Conservation (phyloP, 2,888 invertebrate species). For the Poecilobothrus nobilitatus region DNA sequence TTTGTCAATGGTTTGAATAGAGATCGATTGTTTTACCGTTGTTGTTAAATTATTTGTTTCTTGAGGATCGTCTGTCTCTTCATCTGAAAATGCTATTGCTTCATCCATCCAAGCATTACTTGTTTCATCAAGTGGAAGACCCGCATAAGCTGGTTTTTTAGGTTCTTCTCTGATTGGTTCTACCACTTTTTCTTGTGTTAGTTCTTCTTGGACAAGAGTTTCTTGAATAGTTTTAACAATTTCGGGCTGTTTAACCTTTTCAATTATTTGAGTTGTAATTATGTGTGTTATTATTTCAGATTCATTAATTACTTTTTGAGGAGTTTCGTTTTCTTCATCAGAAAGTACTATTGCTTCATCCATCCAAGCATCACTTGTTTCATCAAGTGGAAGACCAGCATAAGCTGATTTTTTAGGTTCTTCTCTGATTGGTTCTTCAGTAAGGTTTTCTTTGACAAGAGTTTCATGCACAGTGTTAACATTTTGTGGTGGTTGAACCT, state of each 20-base stretch:
- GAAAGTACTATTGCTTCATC: constrained; percentile 30
- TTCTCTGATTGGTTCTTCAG: constrained; percentile 23
- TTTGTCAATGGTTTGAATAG: background rate
- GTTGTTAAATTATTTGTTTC: background rate
- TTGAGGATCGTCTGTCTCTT: background rate
- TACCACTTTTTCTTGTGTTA: background rate
- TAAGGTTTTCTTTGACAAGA: too few relatives aligned
- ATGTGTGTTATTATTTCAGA: background rate
- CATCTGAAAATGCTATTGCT: constrained; percentile 31
- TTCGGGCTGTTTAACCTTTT: too few relatives aligned
- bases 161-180: constrained; percentile 22
- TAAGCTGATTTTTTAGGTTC: constrained; percentile 29
- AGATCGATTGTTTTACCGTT: constrained; percentile 17
- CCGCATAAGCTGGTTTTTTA: constrained; percentile 31
- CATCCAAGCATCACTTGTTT: constrained; percentile 33
- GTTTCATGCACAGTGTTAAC: constrained; percentile 21
- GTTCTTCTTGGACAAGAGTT: background rate
- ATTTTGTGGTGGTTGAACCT: background rate
- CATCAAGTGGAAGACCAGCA: constrained; percentile 35
- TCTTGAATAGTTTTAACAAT: too few relatives aligned
- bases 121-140: constrained; percentile 34
- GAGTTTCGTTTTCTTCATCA: constrained; percentile 25
- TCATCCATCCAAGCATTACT: constrained; percentile 34
- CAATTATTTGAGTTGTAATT: background rate
- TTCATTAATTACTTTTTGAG: background rate